These are phyloP conservation scores for Xylophagus ater DNA, from an alignment of 2,888 invertebrate genomes.

Conservation along the genomic window DNA sequence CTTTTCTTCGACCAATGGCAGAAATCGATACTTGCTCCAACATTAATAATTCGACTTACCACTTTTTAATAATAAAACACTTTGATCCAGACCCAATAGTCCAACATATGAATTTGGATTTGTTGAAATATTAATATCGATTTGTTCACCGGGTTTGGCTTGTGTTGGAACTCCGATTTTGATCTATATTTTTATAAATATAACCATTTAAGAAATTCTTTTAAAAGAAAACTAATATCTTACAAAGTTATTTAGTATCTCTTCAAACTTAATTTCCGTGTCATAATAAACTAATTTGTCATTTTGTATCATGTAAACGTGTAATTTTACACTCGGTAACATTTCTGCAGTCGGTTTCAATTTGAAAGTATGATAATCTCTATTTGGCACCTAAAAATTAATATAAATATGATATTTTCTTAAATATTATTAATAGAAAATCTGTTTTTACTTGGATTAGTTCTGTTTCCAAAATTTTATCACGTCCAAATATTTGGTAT, in stretches of 20 bases:
- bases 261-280: slow-evolving; percentile 65
- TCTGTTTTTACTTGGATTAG: too few species aligned
- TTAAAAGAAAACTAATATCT: too few species aligned
- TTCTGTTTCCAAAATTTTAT: slow-evolving; percentile 81
- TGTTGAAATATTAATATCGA: slow-evolving; percentile 66
- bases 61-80: slow-evolving; percentile 57
- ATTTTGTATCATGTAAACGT: slow-evolving; percentile 66
- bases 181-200: too few species aligned
- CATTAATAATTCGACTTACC: slow-evolving; percentile 46
- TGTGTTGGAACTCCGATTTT: slow-evolving; percentile 53
- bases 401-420: too few species aligned
- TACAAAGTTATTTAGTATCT: slow-evolving; percentile 65
- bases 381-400: slow-evolving; percentile 30
- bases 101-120: slow-evolving; percentile 81
- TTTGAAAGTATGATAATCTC: slow-evolving; percentile 39
- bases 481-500: slow-evolving; percentile 73
- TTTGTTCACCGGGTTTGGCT: slow-evolving; percentile 64
- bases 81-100: slow-evolving; percentile 78
- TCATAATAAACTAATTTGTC: slow-evolving; percentile 72
- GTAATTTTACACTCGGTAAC: slow-evolving; percentile 66
- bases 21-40: too few species aligned
- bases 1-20: too few species aligned
- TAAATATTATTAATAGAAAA: too few species aligned
- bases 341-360: slow-evolving; percentile 60
- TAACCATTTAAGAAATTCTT: too few species aligned